Evolutionary conservation across 2,888 invertebrate genomes (phyloP), one percentile per base, ranked within the genome.

Genomic region (Chloroclysta siterata): DNA sequence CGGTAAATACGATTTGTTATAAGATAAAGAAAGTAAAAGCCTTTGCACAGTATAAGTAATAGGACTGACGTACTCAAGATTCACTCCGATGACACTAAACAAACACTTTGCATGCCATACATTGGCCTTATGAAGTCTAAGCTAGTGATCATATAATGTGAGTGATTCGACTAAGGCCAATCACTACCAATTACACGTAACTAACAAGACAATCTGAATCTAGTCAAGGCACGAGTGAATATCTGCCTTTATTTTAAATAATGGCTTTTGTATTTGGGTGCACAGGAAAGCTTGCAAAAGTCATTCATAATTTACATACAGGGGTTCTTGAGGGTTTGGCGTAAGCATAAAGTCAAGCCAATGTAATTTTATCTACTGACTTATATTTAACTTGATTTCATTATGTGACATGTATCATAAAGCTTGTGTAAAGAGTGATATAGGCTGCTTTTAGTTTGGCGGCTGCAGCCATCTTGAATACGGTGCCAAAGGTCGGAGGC

Each of bases 1-100:
- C 82, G 66, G 79, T 82, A 82, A 85, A 83, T 82, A 80, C 69
- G 83, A 84, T 87, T 85, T 78, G 80, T 84, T 82, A 84, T 71
- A 76, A 77, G 85, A 84, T 87, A 88, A 76, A 83, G 87, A 89
- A 90, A 90, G 88, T 87, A 86, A 87, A 83, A 88, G 87, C 81
- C 80, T 85, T 52, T 29, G 29, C 59, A 59, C 22, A 60, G 59
- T 52, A 42, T 11, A 60, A 33, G 47, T 47, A 39, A 14, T 15
- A 44, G 1, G 36, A 36, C 17, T 13, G 13, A 8, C 10, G 4
- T 11, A 41, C 14, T 5, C 3, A 60, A 13, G 48, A 28, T 47
- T 53, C 60, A 56, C 64, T 60, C 11, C 5, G 46, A 46, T 17
- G 17, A 14, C 44, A 44, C 22, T 7, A 17, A 46, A 11, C 10